phyloP scores from a whole-genome alignment of 2,888 invertebrate genomes.

The Calameuta filiformis region DNA sequence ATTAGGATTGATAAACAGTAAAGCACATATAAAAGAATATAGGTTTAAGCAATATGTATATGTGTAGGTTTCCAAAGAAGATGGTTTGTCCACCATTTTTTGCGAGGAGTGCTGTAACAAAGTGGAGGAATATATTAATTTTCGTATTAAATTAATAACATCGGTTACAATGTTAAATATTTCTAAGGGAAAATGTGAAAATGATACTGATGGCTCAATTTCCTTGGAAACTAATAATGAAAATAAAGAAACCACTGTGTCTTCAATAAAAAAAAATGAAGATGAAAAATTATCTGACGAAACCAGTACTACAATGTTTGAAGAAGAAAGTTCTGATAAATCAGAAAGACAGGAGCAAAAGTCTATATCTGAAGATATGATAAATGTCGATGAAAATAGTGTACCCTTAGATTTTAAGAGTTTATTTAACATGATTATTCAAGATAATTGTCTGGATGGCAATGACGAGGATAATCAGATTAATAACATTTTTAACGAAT shows the following conservation, averaged over 20 bases:
- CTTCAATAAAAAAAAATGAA: background rate
- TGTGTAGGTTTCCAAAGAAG: slow-evolving; percentile 64
- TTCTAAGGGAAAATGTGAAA: slow-evolving; percentile 1
- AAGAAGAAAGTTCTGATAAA: too few relatives aligned
- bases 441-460: slow-evolving; percentile 14
- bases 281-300: background rate
- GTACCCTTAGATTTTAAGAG: slow-evolving; percentile 21
- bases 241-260: background rate
- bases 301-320: too few relatives aligned
- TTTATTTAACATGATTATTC: slow-evolving; percentile 18
- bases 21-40: background rate
- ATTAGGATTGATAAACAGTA: background rate
- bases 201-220: background rate
- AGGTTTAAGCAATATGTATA: background rate
- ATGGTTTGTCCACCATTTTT: slow-evolving; percentile 65
- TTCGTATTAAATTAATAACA: slow-evolving; percentile 30
- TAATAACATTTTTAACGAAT: slow-evolving; percentile 32
- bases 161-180: slow-evolving; percentile 23
- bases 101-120: slow-evolving; percentile 64
- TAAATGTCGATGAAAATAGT: slow-evolving; percentile 37
- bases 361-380: slow-evolving; percentile 28
- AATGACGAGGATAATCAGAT: slow-evolving; percentile 31
- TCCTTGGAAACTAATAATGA: background rate
- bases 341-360: slow-evolving; percentile 11
- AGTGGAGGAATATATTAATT: slow-evolving; percentile 33